Evolutionary conservation across 2,113 vertebrate species (phyloP).

Genomic region (Psophia crepitans): DNA sequence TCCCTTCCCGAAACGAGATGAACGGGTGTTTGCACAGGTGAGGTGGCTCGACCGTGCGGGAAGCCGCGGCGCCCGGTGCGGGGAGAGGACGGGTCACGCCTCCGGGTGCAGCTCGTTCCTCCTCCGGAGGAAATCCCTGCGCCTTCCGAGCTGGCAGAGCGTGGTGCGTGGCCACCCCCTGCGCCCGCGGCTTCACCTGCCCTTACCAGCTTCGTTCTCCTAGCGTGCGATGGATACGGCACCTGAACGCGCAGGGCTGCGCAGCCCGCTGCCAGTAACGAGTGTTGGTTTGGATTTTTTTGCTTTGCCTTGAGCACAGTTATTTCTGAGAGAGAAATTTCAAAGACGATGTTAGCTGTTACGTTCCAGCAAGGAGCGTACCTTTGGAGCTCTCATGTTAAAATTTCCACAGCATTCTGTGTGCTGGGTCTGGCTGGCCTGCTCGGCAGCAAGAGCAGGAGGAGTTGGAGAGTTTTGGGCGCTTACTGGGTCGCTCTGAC

Average conservation of each 20-base stretch:
- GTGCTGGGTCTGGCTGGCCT: not conserved
- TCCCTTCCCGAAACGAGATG: fast-evolving
- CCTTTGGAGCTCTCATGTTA: not conserved
- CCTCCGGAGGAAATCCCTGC: not conserved
- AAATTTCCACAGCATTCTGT: fast-evolving
- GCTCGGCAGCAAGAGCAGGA: fast-evolving
- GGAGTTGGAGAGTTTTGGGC: not conserved
- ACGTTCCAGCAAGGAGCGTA: fast-evolving
- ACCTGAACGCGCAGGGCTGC: not conserved
- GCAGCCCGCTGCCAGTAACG: fast-evolving
- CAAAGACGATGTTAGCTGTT: not conserved
- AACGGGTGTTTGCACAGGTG: not conserved
- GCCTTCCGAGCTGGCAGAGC: not conserved
- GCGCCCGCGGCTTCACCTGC: fast-evolving
- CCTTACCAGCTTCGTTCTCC: not conserved
- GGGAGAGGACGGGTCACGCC: not conserved
- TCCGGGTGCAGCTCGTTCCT: fast-evolving
- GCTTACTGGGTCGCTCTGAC: not conserved
- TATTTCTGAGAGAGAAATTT: not conserved
- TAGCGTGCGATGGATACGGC: fast-evolving
- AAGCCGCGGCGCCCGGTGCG: not conserved
- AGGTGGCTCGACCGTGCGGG: not conserved
- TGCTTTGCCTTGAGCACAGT: not conserved
- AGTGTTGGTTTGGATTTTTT: not conserved
- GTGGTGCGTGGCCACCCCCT: not conserved